These are phyloP conservation scores for Limnephilus rhombicus DNA, from an alignment of 2,888 invertebrate species.

Conservation along the genomic window DNA sequence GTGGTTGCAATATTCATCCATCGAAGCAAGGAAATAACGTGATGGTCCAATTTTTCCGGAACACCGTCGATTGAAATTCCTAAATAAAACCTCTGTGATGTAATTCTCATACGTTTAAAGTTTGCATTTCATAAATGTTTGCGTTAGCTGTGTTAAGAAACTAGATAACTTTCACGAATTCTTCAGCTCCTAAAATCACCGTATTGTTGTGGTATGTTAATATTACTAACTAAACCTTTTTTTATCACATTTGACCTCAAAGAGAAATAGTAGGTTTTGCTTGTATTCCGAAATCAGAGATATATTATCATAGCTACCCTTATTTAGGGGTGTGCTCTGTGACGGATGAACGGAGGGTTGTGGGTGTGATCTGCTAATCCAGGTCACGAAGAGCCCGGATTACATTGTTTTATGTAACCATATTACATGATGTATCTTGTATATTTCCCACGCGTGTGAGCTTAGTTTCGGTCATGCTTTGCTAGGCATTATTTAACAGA, in stretches of 20 bases:
- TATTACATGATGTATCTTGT: background rate
- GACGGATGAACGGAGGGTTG: background rate
- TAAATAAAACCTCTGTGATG: too few species aligned
- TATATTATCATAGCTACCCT: constrained; percentile 1
- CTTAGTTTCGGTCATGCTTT: background rate
- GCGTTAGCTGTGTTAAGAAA: too few species aligned
- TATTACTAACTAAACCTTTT: background rate
- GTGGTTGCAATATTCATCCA: too few species aligned
- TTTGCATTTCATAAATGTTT: too few species aligned
- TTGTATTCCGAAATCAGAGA: background rate
- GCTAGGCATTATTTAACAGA: background rate
- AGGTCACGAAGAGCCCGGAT: background rate
- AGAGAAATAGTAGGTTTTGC: background rate
- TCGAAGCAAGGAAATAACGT: too few species aligned
- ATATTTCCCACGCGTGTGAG: background rate
- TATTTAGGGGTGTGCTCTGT: background rate
- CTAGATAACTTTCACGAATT: too few species aligned
- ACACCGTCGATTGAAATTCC: too few species aligned
- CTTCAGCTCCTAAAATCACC: background rate
- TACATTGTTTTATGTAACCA: background rate
- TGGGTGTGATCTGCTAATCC: constrained; percentile 1
- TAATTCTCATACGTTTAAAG: too few species aligned
- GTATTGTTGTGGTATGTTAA: too few species aligned
- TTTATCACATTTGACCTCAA: background rate
- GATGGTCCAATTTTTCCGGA: too few species aligned